Evolutionary conservation across 2,113 vertebrate genomes (phyloP).

Genomic region (Pampusana beccarii): DNA sequence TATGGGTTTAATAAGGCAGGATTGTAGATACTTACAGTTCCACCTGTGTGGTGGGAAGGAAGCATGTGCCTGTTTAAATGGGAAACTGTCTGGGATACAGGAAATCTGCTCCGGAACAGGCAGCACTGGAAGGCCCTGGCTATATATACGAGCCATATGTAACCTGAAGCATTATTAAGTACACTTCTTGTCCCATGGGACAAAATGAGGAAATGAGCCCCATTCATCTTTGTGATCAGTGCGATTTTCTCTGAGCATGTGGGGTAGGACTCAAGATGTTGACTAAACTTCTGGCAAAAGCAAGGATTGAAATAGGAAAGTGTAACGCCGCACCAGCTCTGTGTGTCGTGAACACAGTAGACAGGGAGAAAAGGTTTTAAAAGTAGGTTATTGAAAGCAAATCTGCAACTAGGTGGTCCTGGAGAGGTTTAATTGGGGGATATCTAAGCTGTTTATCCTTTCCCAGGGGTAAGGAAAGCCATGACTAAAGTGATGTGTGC

Average conservation of each 20-base stretch:
- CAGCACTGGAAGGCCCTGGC: neutral
- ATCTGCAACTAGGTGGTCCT: conserved; percentile 18
- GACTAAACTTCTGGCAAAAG: conserved; percentile 9
- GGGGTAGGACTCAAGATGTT: neutral
- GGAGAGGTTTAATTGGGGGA: neutral
- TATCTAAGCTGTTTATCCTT: conserved; percentile 43
- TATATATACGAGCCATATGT: neutral
- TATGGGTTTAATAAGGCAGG: neutral
- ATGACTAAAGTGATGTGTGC: neutral
- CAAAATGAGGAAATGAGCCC: conserved; percentile 37
- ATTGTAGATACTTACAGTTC: neutral
- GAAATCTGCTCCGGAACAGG: conserved; percentile 41
- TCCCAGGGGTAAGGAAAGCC: neutral
- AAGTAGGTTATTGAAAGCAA: neutral
- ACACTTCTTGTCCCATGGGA: neutral
- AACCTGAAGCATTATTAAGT: conserved; percentile 4
- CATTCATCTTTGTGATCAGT: neutral
- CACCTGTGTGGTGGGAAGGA: conserved; percentile 20
- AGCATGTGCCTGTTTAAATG: conserved; percentile 5
- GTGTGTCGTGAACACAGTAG: neutral
- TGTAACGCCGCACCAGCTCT: neutral
- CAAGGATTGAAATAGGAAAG: neutral
- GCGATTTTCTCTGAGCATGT: neutral
- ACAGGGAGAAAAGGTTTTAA: neutral
- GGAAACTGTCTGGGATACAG: conserved; percentile 21